Conservation (phyloP, 2,797 vertebrate species). For the Vespertilio murinus region DNA sequence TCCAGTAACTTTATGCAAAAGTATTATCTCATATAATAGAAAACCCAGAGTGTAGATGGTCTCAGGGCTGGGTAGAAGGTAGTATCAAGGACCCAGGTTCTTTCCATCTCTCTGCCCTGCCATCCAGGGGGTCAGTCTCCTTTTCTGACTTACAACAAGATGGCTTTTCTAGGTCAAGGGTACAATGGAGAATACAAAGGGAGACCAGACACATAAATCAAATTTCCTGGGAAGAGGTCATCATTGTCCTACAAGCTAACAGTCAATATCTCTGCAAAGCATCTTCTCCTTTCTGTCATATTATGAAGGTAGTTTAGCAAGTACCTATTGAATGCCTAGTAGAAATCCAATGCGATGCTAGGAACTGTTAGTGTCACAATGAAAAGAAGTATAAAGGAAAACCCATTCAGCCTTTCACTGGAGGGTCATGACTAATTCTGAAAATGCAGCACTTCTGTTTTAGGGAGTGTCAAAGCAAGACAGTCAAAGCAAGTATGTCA, state of each 20-base stretch:
- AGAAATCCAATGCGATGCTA: background rate
- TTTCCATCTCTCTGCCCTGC: background rate
- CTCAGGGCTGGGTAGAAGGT: background rate
- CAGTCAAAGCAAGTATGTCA: background rate
- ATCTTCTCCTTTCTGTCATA: background rate
- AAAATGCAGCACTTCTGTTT: background rate
- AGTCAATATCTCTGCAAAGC: background rate
- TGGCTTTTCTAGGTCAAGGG: background rate
- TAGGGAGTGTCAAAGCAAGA: background rate
- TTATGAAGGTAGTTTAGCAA: background rate
- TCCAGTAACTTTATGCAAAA: background rate
- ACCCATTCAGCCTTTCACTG: background rate
- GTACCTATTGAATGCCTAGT: background rate
- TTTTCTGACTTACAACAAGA: background rate
- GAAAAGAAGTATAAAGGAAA: background rate
- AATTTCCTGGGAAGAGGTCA: background rate
- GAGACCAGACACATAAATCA: background rate
- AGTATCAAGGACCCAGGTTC: background rate
- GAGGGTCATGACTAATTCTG: background rate
- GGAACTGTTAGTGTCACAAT: background rate
- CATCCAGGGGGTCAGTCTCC: background rate
- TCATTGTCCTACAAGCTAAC: background rate
- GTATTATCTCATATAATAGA: background rate
- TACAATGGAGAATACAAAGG: background rate
- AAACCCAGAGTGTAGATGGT: background rate